These are phyloP conservation scores for Pomacea maculata DNA, from an alignment of 1,140 invertebrate genomes.

Conservation along the genomic window DNA sequence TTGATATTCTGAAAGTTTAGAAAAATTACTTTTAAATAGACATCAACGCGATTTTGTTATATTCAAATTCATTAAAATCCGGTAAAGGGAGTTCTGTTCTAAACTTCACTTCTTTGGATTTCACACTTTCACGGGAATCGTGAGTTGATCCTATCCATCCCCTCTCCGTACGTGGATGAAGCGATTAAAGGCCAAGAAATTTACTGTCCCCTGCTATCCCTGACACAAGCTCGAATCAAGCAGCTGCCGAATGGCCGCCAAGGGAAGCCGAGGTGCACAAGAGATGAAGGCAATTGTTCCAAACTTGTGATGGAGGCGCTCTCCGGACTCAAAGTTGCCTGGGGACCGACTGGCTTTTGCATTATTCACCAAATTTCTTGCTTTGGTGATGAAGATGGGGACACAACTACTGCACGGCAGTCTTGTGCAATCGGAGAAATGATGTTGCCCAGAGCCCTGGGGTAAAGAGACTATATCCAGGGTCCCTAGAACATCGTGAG, in stretches of 20 bases:
- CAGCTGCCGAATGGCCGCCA: conserved; percentile 11
- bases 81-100: neutral
- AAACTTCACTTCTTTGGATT: neutral
- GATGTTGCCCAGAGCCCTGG: neutral
- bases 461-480: neutral
- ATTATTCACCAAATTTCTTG: conserved; percentile 21
- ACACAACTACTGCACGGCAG: neutral
- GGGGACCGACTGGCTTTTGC: conserved; percentile 10
- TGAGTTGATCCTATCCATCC: neutral
- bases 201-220: neutral
- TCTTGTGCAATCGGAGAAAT: conserved; percentile 13
- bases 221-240: conserved; percentile 7
- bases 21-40: too few relatives aligned
- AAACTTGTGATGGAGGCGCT: conserved; percentile 5
- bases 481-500: conserved; percentile 15
- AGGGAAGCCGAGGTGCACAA: neutral
- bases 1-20: too few relatives aligned
- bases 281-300: conserved; percentile 5
- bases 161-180: neutral
- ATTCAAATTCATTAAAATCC: too few relatives aligned
- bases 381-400: conserved; percentile 7
- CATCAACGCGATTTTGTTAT: too few relatives aligned
- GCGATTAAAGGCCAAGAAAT: neutral
- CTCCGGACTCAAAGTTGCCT: conserved; percentile 11
- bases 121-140: neutral